Conservation (phyloP, 2,797 vertebrate species). For the Phrynocephalus forsythii region DNA sequence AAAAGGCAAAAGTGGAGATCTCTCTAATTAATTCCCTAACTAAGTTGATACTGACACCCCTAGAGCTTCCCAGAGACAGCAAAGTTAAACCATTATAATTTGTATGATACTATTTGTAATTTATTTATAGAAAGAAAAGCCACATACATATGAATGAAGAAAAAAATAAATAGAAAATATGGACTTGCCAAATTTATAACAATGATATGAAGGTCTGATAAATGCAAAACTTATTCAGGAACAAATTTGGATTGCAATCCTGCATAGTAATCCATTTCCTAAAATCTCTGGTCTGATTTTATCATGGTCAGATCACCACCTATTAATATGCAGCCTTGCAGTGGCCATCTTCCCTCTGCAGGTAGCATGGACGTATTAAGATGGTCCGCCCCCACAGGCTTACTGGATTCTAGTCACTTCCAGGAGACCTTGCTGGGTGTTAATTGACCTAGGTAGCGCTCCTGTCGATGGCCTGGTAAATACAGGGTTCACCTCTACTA, state of each 20-base stretch:
- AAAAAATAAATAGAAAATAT: not conserved
- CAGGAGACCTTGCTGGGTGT: too few relatives aligned
- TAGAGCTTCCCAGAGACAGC: not conserved
- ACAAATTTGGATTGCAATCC: not conserved
- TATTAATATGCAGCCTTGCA: too few relatives aligned
- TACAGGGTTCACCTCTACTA: too few relatives aligned
- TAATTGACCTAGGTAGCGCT: too few relatives aligned
- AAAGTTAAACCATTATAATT: slow-evolving; percentile 24
- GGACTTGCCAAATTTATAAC: slow-evolving; percentile 6
- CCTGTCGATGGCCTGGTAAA: too few relatives aligned
- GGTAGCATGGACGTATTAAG: too few relatives aligned
- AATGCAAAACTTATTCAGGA: slow-evolving; percentile 16
- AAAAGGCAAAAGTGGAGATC: slow-evolving; percentile 1
- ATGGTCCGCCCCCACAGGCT: too few relatives aligned
- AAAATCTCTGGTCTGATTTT: slow-evolving; percentile 5
- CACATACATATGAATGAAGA: slow-evolving; percentile 1
- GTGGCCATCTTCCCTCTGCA: too few relatives aligned
- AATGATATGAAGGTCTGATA: slow-evolving; percentile 7
- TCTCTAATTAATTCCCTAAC: slow-evolving; percentile 20
- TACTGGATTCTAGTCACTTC: too few relatives aligned
- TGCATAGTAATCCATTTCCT: not conserved
- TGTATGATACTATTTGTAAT: slow-evolving; percentile 12
- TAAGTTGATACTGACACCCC: not conserved
- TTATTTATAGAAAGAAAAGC: slow-evolving; percentile 14
- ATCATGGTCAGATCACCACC: too few relatives aligned